Evolutionary conservation across 2,113 vertebrate species (phyloP).

Genomic region (Colius striatus): DNA sequence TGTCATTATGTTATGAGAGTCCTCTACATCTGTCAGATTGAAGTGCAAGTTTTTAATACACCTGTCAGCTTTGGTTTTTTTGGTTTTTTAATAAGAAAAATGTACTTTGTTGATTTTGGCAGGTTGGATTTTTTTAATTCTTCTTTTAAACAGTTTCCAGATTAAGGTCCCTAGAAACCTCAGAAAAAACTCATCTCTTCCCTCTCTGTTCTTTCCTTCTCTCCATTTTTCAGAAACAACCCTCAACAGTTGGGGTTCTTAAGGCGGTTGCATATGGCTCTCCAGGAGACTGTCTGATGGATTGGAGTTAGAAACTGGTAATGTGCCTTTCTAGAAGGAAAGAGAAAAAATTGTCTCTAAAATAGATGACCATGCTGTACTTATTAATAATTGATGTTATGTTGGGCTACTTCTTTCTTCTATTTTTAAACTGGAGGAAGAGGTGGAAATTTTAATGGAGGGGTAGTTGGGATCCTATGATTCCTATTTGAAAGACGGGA

Average conservation of each 20-base stretch:
- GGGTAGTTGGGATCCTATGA: background rate
- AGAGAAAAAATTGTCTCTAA: background rate
- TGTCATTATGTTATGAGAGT: background rate
- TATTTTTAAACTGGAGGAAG: background rate
- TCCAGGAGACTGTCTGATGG: background rate
- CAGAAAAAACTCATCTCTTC: background rate
- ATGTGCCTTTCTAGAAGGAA: background rate
- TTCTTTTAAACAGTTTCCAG: background rate
- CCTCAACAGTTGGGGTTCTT: background rate
- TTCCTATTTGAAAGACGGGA: background rate
- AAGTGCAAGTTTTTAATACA: background rate
- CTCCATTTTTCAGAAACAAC: background rate
- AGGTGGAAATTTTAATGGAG: background rate
- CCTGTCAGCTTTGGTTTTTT: background rate
- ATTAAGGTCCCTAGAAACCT: background rate
- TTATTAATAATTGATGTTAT: slow-evolving; percentile 17
- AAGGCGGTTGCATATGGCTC: fast-evolving
- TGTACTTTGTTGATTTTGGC: background rate
- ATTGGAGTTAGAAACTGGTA: background rate
- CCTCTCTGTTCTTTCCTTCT: background rate
- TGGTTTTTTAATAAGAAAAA: background rate
- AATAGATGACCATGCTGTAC: slow-evolving; percentile 13
- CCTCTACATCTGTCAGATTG: background rate
- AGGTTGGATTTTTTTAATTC: background rate
- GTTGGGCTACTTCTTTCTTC: background rate